These are phyloP conservation scores for Passerina amoena DNA, from an alignment of 2,113 vertebrate genomes.

Conservation along the genomic window DNA sequence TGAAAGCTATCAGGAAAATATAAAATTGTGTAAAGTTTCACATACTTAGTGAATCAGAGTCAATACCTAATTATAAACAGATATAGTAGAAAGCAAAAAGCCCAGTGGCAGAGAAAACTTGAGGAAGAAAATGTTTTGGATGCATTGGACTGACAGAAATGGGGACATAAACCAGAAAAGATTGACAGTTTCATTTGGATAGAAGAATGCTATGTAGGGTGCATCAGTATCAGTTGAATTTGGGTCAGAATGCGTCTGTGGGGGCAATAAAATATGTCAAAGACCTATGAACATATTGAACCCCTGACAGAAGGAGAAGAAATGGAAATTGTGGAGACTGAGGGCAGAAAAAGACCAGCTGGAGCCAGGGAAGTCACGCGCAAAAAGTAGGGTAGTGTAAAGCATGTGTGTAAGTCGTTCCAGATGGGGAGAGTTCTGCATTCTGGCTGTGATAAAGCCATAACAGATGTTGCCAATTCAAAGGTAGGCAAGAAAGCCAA, in stretches of 20 bases:
- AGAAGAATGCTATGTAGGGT: neutral
- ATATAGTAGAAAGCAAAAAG: neutral
- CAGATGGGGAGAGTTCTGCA: neutral
- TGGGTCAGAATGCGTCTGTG: neutral
- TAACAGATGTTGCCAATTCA: neutral
- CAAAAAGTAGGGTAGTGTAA: neutral
- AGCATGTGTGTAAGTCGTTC: neutral
- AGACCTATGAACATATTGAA: neutral
- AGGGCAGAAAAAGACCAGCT: neutral
- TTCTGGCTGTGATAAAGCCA: neutral
- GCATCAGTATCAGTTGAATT: neutral
- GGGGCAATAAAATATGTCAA: neutral
- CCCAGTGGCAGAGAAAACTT: neutral
- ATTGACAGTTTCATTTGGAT: neutral
- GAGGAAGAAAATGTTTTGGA: neutral
- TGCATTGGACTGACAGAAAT: neutral
- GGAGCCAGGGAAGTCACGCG: neutral
- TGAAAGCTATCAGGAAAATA: neutral
- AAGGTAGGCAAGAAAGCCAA: neutral
- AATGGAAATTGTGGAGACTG: neutral
- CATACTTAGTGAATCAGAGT: neutral
- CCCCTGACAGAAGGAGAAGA: neutral
- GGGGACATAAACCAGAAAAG: neutral
- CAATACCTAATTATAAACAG: neutral
- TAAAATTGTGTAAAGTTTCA: neutral